phyloP scores from a whole-genome alignment of 1,140 invertebrate genomes.

The Rhopalosiphum padi region DNA sequence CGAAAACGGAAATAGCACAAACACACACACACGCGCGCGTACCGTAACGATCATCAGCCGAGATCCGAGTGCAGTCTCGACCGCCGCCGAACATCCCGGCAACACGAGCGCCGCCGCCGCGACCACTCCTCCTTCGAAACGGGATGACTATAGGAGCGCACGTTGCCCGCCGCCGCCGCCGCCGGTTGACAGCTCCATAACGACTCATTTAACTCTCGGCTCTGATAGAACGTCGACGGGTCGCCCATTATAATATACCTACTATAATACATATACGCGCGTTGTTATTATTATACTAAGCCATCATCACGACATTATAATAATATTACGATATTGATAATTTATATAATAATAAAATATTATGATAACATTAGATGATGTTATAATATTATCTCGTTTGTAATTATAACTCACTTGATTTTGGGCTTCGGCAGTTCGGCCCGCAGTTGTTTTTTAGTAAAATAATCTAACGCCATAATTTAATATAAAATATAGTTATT shows the following conservation, averaged over 20 bases:
- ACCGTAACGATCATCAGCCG: conserved; percentile 51
- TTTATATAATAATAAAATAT: too few species aligned
- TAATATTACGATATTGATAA: too few species aligned
- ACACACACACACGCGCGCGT: not conserved
- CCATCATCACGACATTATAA: not conserved
- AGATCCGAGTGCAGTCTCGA: conserved; percentile 45
- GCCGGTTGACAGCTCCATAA: conserved; percentile 57
- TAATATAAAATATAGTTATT: too few species aligned
- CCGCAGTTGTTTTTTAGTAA: too few species aligned
- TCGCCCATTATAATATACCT: not conserved
- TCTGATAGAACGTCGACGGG: conserved; percentile 33
- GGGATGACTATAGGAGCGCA: conserved; percentile 19
- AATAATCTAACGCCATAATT: too few species aligned
- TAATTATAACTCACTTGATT: too few species aligned
- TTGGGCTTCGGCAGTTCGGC: too few species aligned
- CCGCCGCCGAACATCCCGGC: conserved; percentile 37
- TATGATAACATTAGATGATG: too few species aligned
- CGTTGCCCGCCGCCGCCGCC: conserved; percentile 39
- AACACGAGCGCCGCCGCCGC: conserved; percentile 53
- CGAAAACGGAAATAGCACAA: conserved; percentile 46
- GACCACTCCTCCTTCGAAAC: conserved; percentile 47
- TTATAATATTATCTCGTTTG: too few species aligned
- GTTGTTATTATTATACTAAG: not conserved
- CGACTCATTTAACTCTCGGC: conserved; percentile 53
- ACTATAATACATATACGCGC: too few species aligned